Conservation (phyloP, 2,113 vertebrate genomes). For the Hemiscyllium ocellatum region DNA sequence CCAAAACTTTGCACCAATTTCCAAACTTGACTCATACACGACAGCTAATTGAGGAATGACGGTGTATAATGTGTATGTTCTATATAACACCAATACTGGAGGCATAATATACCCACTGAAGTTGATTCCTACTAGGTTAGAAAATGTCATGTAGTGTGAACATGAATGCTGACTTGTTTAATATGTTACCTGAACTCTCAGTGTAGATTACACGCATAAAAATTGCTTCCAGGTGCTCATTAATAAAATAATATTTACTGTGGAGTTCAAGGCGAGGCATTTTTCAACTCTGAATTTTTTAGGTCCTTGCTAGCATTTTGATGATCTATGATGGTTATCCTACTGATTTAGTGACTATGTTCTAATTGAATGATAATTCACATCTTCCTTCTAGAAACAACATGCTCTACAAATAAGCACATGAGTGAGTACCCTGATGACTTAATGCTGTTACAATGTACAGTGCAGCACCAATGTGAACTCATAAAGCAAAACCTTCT, state of each 20-base stretch:
- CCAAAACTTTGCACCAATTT: background rate
- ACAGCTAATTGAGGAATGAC: background rate
- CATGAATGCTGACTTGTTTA: background rate
- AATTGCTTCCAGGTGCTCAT: background rate
- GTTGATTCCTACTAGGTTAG: background rate
- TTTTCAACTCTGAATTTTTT: background rate
- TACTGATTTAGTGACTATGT: too few species aligned
- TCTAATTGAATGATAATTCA: background rate
- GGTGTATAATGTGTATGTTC: background rate
- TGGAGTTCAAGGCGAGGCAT: background rate
- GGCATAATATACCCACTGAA: background rate
- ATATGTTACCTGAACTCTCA: background rate
- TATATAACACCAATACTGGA: background rate
- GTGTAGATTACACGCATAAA: background rate
- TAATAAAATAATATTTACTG: constrained; percentile 10
- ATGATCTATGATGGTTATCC: background rate
- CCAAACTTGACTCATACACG: background rate
- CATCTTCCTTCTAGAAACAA: background rate
- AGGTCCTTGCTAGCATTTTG: background rate
- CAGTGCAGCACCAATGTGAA: background rate
- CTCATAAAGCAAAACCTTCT: background rate
- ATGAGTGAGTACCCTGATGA: background rate
- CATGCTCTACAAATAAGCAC: background rate
- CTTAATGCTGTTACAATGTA: background rate
- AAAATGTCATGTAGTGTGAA: background rate